These are phyloP conservation scores for Muntiacus reevesi DNA, from an alignment of 2,113 vertebrate genomes.

Conservation along the genomic window DNA sequence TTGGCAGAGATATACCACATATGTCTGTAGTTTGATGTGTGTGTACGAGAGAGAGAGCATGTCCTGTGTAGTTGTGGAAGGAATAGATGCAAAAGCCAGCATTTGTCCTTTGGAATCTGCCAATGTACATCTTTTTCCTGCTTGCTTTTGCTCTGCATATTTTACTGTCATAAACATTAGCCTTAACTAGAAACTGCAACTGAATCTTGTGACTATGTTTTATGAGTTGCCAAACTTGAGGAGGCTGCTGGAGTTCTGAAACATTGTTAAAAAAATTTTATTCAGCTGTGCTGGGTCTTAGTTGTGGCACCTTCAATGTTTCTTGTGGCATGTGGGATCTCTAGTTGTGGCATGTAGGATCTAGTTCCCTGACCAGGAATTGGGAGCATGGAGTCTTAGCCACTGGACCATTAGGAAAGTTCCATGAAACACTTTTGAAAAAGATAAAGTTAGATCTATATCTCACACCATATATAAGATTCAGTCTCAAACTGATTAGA, in stretches of 20 bases:
- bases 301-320: neutral
- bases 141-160: neutral
- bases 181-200: neutral
- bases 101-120: neutral
- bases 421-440: neutral
- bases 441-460: neutral
- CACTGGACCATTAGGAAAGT: neutral
- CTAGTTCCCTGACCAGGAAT: neutral
- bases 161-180: neutral
- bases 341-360: neutral
- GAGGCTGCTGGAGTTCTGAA: neutral
- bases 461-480: neutral
- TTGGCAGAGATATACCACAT: neutral
- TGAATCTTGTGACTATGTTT: neutral
- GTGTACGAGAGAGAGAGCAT: neutral
- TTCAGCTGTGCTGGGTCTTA: neutral
- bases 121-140: neutral
- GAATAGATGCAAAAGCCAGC: neutral
- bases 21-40: neutral
- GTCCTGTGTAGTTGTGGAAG: neutral
- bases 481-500: neutral
- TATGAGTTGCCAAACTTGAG: neutral
- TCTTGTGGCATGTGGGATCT: neutral
- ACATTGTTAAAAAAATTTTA: neutral
- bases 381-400: neutral